Percentiles rank a stretch among this genome's conserved stretches.
Evolutionary conservation across 2,888 invertebrate species (phyloP).

Genomic region (Rapana venosa): DNA sequence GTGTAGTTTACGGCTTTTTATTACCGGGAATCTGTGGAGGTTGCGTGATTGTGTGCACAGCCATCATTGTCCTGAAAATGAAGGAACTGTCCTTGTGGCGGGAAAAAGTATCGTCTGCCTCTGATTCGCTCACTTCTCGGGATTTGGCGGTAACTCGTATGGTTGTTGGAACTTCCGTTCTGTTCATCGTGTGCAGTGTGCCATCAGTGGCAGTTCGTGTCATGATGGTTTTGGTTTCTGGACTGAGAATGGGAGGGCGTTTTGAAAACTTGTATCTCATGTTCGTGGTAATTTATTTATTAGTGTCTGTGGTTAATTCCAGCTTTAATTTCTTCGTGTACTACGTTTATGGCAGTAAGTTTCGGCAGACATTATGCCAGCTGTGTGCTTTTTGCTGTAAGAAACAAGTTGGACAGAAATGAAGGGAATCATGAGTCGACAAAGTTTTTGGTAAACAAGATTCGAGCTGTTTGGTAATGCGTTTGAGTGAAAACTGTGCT

Average conservation of each 20-base stretch:
- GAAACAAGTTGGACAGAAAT: too few species aligned
- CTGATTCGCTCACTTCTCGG: neutral
- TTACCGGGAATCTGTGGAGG: neutral
- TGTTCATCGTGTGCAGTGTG: neutral
- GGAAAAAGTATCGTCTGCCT: neutral
- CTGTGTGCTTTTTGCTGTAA: neutral
- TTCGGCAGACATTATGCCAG: neutral
- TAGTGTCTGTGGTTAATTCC: neutral
- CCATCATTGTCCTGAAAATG: neutral
- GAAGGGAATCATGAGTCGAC: too few species aligned
- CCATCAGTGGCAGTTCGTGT: neutral
- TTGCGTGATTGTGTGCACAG: neutral
- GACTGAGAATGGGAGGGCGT: neutral
- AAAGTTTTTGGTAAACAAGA: too few species aligned
- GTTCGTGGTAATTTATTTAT: neutral
- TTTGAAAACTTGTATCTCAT: neutral
- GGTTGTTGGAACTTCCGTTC: neutral
- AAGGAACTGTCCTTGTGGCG: neutral
- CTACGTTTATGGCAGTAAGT: neutral
- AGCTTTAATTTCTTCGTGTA: neutral
- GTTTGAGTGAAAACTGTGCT: too few species aligned
- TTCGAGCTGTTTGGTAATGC: too few species aligned
- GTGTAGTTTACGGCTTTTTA: neutral
- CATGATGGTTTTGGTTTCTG: neutral
- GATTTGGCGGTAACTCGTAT: neutral